phyloP scores from a whole-genome alignment of 2,113 vertebrate species.

The Danionella cerebrum region DNA sequence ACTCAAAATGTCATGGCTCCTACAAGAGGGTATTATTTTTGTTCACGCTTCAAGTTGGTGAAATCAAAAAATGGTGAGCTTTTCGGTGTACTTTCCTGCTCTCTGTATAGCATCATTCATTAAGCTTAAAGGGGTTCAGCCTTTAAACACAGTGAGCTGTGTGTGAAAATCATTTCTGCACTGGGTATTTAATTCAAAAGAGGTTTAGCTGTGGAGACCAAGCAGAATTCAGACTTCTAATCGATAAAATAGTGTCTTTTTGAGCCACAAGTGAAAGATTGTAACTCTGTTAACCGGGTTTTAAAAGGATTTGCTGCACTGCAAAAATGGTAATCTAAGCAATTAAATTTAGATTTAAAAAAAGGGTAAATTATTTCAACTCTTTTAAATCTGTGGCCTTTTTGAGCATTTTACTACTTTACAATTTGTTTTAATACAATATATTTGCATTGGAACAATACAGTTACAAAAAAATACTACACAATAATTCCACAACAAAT shows the following conservation, averaged over 20 bases:
- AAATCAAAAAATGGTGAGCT: conserved; percentile 40
- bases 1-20: conserved; percentile 52
- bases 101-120: conserved; percentile 13
- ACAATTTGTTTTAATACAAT: too few relatives aligned
- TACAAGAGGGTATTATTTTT: conserved; percentile 46
- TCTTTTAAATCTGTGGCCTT: too few relatives aligned
- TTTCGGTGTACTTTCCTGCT: conserved; percentile 11
- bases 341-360: too few relatives aligned
- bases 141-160: neutral
- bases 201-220: neutral
- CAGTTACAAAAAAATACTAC: too few relatives aligned
- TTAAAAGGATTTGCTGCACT: too few relatives aligned
- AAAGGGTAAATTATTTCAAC: too few relatives aligned
- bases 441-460: too few relatives aligned
- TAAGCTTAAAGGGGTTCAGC: conserved; percentile 1
- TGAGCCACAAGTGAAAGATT: neutral
- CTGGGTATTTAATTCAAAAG: neutral
- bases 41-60: conserved; percentile 36
- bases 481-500: too few relatives aligned
- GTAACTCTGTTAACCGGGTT: neutral
- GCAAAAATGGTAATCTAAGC: too few relatives aligned
- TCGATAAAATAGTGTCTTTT: too few relatives aligned
- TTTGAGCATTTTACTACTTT: too few relatives aligned
- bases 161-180: neutral
- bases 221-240: neutral